phyloP scores from a whole-genome alignment of 2,888 invertebrate genomes.

The Zonitis immaculata region DNA sequence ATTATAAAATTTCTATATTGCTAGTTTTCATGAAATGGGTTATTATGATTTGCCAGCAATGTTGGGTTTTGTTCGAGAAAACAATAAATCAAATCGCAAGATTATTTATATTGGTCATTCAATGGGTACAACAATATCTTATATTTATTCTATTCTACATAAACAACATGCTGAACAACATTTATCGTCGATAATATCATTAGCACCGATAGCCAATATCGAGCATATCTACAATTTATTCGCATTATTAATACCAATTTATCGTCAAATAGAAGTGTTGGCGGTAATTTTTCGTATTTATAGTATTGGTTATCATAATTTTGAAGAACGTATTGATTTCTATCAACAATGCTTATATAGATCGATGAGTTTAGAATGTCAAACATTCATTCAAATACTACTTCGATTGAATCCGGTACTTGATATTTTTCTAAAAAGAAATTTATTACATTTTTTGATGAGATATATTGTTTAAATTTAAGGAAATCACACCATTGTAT shows the following conservation, averaged over 20 bases:
- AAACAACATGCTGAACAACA: conserved; percentile 1
- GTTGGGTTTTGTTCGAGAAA: background rate
- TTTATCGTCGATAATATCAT: background rate
- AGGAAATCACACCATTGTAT: background rate
- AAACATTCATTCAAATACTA: background rate
- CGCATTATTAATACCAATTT: background rate
- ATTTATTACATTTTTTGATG: too few relatives aligned
- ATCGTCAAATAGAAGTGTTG: background rate
- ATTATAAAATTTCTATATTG: too few relatives aligned
- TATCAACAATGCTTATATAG: background rate
- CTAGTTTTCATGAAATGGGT: background rate
- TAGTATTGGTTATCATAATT: background rate
- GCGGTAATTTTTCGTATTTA: background rate
- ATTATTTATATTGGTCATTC: conserved; percentile 3
- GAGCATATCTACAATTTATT: background rate
- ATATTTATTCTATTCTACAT: background rate
- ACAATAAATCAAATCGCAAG: background rate
- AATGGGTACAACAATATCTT: conserved; percentile 2
- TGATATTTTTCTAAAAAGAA: too few relatives aligned
- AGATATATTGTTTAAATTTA: too few relatives aligned
- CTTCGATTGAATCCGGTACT: background rate
- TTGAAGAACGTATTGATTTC: background rate
- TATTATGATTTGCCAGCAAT: background rate
- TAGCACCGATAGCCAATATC: background rate
- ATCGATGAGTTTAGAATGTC: background rate